Conservation (phyloP, 1,140 invertebrate genomes). For the Metaphire vulgaris region DNA sequence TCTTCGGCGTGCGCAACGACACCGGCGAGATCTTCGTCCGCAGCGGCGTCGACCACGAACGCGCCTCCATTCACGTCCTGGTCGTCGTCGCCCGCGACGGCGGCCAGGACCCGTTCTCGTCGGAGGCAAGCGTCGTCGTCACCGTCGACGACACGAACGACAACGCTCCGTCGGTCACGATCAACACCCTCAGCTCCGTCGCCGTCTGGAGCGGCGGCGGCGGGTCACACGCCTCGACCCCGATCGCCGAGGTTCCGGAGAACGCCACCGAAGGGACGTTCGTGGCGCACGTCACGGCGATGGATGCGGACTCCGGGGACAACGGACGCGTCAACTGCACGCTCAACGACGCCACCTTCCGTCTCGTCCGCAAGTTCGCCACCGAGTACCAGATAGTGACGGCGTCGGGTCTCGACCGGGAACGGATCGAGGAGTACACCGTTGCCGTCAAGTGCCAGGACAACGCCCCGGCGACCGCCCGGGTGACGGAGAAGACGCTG, state of each 20-base stretch:
- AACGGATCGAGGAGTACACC: slow-evolving; percentile 4
- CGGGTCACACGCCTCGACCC: neutral
- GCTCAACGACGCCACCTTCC: slow-evolving; percentile 19
- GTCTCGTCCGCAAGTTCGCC: slow-evolving; percentile 20
- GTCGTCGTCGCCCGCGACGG: slow-evolving; percentile 38
- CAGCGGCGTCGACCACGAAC: slow-evolving; percentile 16
- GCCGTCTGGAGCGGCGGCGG: slow-evolving; percentile 6
- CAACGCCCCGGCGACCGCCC: slow-evolving; percentile 56
- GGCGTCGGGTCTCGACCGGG: slow-evolving; percentile 17
- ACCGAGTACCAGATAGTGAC: slow-evolving; percentile 22
- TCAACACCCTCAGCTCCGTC: slow-evolving; percentile 36
- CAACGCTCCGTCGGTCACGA: slow-evolving; percentile 23
- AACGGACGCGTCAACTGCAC: slow-evolving; percentile 10
- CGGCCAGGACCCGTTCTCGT: slow-evolving; percentile 17
- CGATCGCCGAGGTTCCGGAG: slow-evolving; percentile 8
- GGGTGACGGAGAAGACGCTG: slow-evolving; percentile 64
- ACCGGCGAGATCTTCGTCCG: slow-evolving; percentile 16
- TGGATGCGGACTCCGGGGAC: slow-evolving; percentile 6
- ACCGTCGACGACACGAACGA: slow-evolving; percentile 28
- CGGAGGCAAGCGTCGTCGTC: slow-evolving; percentile 17
- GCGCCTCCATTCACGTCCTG: slow-evolving; percentile 34
- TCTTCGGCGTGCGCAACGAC: slow-evolving; percentile 11
- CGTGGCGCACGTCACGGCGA: neutral
- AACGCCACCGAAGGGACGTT: neutral
- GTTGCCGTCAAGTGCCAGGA: slow-evolving; percentile 16